phyloP scores from a whole-genome alignment of 2,797 vertebrate genomes.

The Protosalanx chinensis region DNA sequence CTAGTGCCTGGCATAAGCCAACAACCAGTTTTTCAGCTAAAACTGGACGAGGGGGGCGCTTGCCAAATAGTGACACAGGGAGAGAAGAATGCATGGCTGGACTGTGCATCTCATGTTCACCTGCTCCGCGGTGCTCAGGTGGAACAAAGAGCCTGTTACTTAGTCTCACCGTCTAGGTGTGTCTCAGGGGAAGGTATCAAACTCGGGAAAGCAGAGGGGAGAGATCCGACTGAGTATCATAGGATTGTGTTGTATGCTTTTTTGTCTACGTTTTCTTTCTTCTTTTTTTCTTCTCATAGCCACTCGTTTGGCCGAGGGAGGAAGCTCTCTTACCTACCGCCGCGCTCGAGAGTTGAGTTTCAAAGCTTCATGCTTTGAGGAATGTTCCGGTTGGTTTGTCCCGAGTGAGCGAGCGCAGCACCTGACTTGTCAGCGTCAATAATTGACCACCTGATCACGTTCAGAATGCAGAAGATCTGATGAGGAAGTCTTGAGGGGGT shows the following conservation, averaged over 20 bases:
- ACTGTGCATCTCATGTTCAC: constrained; percentile 44
- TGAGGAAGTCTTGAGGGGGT: not conserved
- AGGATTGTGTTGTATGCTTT: constrained; percentile 5
- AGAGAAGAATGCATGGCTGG: constrained; percentile 41
- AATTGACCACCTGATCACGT: constrained; percentile 2
- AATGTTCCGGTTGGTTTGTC: not conserved
- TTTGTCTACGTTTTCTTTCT: not conserved
- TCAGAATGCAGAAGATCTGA: constrained; percentile 4
- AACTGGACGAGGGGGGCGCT: constrained; percentile 30
- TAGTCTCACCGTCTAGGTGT: constrained; percentile 30
- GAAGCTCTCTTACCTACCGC: not conserved
- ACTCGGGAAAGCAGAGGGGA: constrained; percentile 32
- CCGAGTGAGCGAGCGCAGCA: constrained; percentile 4
- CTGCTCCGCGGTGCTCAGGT: constrained; percentile 26
- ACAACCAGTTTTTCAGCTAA: constrained; percentile 58
- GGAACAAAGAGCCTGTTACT: constrained; percentile 37
- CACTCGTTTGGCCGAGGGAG: not conserved
- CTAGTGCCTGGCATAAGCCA: constrained; percentile 31
- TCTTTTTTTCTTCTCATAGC: constrained; percentile 2
- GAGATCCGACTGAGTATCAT: not conserved
- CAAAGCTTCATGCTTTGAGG: not conserved
- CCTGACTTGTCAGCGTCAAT: constrained; percentile 7
- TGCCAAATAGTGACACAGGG: constrained; percentile 45
- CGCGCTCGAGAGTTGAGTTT: not conserved
- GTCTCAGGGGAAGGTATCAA: constrained; percentile 23